Percentiles rank a stretch among this genome's conserved stretches.
Conservation (phyloP, 2,113 vertebrate species). For the Psittacus erithacus region DNA sequence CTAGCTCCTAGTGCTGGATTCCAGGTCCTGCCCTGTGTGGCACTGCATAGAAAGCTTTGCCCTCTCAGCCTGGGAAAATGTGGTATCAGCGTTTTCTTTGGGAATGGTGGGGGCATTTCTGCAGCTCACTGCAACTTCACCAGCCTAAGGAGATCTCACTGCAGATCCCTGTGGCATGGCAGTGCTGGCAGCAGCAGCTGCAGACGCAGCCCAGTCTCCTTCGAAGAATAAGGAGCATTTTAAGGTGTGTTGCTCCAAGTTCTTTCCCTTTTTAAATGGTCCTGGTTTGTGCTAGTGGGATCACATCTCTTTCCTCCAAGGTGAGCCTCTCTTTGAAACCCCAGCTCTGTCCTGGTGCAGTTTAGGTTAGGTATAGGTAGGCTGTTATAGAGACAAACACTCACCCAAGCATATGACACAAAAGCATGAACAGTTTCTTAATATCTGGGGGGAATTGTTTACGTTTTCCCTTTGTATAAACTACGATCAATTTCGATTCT, state of each 20-base stretch:
- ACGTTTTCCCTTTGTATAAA: not conserved
- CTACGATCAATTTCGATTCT: not conserved
- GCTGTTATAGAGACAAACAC: not conserved
- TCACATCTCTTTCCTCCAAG: not conserved
- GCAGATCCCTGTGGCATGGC: accelerated
- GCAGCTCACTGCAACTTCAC: accelerated
- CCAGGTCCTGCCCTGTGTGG: not conserved
- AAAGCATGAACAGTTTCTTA: not conserved
- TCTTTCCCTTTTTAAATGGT: not conserved
- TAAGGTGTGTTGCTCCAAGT: not conserved
- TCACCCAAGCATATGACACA: accelerated
- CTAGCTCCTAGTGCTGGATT: not conserved
- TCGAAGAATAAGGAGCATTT: not conserved
- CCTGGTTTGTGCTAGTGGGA: not conserved
- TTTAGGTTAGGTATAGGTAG: accelerated
- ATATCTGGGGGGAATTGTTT: not conserved
- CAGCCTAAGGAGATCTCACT: accelerated
- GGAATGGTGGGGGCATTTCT: not conserved
- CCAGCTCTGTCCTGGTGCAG: not conserved
- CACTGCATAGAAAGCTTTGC: not conserved
- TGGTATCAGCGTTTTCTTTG: not conserved
- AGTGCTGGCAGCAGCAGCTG: too few relatives aligned
- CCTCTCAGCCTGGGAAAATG: accelerated
- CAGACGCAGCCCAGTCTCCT: accelerated
- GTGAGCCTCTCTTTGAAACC: not conserved